Conservation (phyloP, 2,113 vertebrate species). For the Syngnathoides biaculeatus region DNA sequence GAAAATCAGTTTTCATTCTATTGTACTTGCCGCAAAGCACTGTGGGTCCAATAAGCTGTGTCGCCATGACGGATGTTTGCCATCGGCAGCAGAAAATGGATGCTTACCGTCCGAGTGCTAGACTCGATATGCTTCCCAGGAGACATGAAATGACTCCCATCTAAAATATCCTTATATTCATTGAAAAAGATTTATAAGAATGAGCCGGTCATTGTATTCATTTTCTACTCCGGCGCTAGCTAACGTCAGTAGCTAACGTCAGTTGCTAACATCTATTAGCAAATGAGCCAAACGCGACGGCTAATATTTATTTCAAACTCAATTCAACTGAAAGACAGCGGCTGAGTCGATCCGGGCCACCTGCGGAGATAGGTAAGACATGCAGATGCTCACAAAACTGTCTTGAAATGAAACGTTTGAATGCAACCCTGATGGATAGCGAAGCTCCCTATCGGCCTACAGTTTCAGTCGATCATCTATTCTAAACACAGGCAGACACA, state of each 20-base stretch:
- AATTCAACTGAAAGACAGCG: background rate
- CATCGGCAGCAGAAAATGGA: slow-evolving; percentile 58
- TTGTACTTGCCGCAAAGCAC: slow-evolving; percentile 40
- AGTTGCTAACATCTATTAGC: slow-evolving; percentile 2
- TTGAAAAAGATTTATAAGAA: no score
- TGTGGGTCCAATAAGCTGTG: slow-evolving; percentile 32
- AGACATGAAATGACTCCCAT: background rate
- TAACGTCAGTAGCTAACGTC: no score
- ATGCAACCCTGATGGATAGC: background rate
- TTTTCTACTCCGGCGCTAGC: background rate
- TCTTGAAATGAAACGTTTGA: background rate
- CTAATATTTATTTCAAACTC: background rate
- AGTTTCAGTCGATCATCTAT: slow-evolving; percentile 45
- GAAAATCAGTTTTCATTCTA: background rate
- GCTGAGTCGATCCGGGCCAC: slow-evolving; percentile 8
- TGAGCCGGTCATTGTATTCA: no score
- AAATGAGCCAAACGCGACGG: slow-evolving; percentile 15
- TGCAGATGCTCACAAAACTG: no score
- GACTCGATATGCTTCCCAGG: background rate
- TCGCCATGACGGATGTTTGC: slow-evolving; percentile 49
- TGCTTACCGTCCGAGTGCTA: slow-evolving; percentile 14
- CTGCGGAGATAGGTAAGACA: slow-evolving; percentile 41
- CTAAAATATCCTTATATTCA: background rate
- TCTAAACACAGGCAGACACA: background rate
- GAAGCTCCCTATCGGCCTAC: slow-evolving; percentile 23